A percentile compares a stretch with the other conserved stretches of the same genome.
phyloP scores from a whole-genome alignment of 2,797 vertebrate species.

The Lagorchestes hirsutus region DNA sequence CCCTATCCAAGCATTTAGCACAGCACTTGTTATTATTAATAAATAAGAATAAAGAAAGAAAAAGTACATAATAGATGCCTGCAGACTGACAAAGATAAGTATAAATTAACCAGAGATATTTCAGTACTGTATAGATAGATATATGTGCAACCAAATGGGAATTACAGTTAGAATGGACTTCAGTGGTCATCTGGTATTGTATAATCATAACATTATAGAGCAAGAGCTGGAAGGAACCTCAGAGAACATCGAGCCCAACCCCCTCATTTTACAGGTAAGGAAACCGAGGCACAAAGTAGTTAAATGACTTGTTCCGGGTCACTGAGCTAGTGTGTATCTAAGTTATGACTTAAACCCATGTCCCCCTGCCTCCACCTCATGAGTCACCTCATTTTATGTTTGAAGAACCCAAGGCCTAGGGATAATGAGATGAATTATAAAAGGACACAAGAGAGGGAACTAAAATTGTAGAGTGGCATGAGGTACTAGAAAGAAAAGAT shows the following conservation, averaged over 20 bases:
- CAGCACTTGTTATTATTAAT: background rate
- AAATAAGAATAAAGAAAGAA: background rate
- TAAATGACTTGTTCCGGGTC: background rate
- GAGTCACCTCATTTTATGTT: background rate
- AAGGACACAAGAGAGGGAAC: background rate
- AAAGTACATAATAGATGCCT: no score
- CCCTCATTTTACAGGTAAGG: background rate
- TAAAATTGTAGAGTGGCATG: background rate
- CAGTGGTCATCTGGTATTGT: background rate
- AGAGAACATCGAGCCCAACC: background rate
- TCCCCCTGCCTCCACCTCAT: background rate
- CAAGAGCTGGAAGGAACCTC: background rate
- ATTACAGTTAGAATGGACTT: background rate
- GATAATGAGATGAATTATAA: background rate
- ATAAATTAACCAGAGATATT: background rate
- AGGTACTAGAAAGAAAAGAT: background rate
- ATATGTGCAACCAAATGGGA: background rate
- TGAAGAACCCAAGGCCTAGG: background rate
- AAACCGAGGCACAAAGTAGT: background rate
- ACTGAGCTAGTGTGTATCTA: background rate
- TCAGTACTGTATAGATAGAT: background rate
- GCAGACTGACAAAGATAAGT: no score
- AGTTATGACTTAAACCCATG: background rate
- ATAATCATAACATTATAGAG: background rate
- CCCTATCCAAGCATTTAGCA: background rate